Evolutionary conservation across 2,888 invertebrate species (phyloP).

Genomic region (Orthosia incerta): DNA sequence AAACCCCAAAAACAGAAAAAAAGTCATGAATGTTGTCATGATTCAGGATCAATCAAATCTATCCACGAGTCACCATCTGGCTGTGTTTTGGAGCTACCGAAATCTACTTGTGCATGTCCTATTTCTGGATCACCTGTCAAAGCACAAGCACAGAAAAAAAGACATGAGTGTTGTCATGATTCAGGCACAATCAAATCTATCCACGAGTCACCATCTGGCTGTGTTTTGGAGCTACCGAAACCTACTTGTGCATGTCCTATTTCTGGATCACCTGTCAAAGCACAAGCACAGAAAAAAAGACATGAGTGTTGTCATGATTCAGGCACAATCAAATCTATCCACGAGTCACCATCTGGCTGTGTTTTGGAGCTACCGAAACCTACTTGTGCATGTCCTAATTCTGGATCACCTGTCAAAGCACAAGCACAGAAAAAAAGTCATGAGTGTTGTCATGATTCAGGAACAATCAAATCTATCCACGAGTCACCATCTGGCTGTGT

Average conservation of each 20-base stretch:
- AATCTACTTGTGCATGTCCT: neutral
- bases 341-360: constrained; percentile 7
- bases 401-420: neutral
- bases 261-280: neutral
- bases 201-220: constrained; percentile 1
- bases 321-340: neutral
- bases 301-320: neutral
- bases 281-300: neutral
- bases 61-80: constrained; percentile 4
- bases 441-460: neutral
- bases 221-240: constrained; percentile 18
- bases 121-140: neutral
- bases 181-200: neutral
- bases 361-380: constrained; percentile 21
- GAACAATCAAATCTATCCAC: neutral
- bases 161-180: neutral
- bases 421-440: neutral
- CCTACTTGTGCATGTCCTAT: neutral
- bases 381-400: neutral
- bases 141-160: neutral
- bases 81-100: constrained; percentile 20
- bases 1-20: neutral
- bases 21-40: neutral
- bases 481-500: constrained; percentile 8
- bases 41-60: neutral